These are phyloP conservation scores for Argynnis bischoffii DNA, from an alignment of 2,888 invertebrate genomes.

Conservation along the genomic window DNA sequence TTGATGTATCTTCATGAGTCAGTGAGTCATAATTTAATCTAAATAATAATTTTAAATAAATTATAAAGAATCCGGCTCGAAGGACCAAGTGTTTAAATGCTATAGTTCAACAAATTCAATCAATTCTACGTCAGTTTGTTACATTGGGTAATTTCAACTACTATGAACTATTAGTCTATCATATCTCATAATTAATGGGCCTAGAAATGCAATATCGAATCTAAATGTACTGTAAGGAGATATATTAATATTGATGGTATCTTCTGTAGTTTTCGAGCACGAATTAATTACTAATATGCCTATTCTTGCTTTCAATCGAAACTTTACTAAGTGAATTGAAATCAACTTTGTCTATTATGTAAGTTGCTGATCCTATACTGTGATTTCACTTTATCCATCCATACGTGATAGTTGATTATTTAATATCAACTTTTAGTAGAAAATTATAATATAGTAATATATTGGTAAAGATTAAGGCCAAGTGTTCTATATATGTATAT, in stretches of 20 bases:
- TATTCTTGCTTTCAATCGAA: constrained; percentile 28
- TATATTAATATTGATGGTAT: constrained; percentile 30
- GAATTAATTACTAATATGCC: constrained; percentile 35
- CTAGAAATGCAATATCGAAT: constrained; percentile 30
- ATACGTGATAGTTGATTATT: constrained; percentile 18
- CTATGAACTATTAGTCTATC: constrained; percentile 15
- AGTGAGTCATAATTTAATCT: no score
- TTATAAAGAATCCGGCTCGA: background rate
- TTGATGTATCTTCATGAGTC: background rate
- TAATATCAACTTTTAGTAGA: constrained; percentile 18
- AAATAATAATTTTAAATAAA: no score
- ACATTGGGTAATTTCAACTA: background rate
- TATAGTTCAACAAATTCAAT: background rate
- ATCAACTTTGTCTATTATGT: constrained; percentile 29
- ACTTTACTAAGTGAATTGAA: constrained; percentile 29
- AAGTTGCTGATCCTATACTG: constrained; percentile 29
- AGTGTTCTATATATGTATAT: no score
- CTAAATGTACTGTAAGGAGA: constrained; percentile 34
- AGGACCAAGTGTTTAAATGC: no score
- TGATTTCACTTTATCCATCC: constrained; percentile 20
- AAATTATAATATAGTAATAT: background rate
- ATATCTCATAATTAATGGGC: constrained; percentile 34
- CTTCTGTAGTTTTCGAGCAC: constrained; percentile 23
- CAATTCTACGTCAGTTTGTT: background rate
- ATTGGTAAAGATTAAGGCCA: no score